phyloP scores from a whole-genome alignment of 2,888 invertebrate genomes.

The Troglohyphantes excavatus region DNA sequence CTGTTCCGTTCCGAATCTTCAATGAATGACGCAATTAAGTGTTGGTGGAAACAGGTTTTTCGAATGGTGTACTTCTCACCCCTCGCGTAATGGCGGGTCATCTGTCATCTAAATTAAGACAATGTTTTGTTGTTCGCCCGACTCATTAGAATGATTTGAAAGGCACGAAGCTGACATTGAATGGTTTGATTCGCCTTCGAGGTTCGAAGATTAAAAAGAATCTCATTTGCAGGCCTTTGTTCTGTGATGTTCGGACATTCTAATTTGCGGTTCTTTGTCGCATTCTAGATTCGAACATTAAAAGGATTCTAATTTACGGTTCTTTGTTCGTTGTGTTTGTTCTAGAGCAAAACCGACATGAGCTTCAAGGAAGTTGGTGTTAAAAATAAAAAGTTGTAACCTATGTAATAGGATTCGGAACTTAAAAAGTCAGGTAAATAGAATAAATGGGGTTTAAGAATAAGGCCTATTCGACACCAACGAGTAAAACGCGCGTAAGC shows the following conservation, averaged over 20 bases:
- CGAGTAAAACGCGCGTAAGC: no score
- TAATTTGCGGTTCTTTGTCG: no score
- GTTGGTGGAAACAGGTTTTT: constrained; percentile 3
- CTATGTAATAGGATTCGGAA: not conserved
- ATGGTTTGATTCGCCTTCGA: no score
- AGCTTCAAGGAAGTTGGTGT: not conserved
- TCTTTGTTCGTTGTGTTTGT: no score
- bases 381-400: not conserved
- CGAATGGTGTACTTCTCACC: not conserved
- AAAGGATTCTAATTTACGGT: no score
- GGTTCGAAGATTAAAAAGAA: no score
- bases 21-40: not conserved
- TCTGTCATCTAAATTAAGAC: not conserved
- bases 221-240: no score
- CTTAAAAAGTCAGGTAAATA: not conserved
- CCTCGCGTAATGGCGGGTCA: not conserved
- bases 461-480: no score
- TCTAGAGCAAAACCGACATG: not conserved
- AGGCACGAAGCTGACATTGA: no score
- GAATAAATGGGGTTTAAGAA: no score
- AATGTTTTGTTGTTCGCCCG: not conserved
- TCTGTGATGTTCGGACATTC: no score
- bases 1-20: not conserved
- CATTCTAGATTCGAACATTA: no score
- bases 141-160: not conserved